Evolutionary conservation across 2,888 invertebrate genomes (phyloP).

Genomic region (Drosophila nigritarsus): DNA sequence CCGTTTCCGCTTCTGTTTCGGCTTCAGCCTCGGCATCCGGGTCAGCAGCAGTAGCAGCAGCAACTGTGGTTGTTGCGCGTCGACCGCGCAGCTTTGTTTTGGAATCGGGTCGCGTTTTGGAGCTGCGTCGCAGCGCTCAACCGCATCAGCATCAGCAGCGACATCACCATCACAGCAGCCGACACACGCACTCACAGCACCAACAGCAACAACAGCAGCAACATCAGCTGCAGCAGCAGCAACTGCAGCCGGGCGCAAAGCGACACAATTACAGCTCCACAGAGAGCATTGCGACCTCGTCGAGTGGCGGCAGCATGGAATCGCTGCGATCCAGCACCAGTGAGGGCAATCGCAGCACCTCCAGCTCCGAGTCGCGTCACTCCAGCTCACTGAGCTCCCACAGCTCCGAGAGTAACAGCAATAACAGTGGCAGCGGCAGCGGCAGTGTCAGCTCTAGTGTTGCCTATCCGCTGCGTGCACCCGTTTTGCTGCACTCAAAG

Average conservation of each 20-base stretch:
- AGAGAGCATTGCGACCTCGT: conserved; percentile 94
- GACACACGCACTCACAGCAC: conserved; percentile 81
- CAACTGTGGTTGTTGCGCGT: conserved; percentile 85
- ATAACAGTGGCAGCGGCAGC: conserved; percentile 62
- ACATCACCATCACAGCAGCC: conserved; percentile 58
- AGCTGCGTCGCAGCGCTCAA: conserved; percentile 88
- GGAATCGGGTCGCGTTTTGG: conserved; percentile 90
- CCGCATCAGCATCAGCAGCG: conserved; percentile 70
- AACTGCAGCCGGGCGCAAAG: conserved; percentile 4
- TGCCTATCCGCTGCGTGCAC: conserved; percentile 88
- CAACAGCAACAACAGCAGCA: conserved; percentile 40
- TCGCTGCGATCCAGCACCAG: conserved; percentile 94
- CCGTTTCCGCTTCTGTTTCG: conserved; percentile 53
- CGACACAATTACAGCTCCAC: conserved; percentile 87
- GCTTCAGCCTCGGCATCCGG: conserved; percentile 40
- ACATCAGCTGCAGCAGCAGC: conserved; percentile 63
- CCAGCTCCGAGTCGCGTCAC: conserved; percentile 93
- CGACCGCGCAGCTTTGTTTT: conserved; percentile 88
- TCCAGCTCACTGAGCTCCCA: conserved; percentile 94
- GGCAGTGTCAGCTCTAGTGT: conserved; percentile 85
- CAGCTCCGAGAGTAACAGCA: conserved; percentile 89
- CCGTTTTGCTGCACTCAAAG: conserved; percentile 90
- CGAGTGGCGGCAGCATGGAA: conserved; percentile 95
- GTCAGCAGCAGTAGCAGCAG: conserved; percentile 33
- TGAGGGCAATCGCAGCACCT: conserved; percentile 93